Percentiles rank a stretch among this genome's conserved stretches.
Evolutionary conservation across 2,113 vertebrate species (phyloP).

Genomic region (Zosterops lateralis): DNA sequence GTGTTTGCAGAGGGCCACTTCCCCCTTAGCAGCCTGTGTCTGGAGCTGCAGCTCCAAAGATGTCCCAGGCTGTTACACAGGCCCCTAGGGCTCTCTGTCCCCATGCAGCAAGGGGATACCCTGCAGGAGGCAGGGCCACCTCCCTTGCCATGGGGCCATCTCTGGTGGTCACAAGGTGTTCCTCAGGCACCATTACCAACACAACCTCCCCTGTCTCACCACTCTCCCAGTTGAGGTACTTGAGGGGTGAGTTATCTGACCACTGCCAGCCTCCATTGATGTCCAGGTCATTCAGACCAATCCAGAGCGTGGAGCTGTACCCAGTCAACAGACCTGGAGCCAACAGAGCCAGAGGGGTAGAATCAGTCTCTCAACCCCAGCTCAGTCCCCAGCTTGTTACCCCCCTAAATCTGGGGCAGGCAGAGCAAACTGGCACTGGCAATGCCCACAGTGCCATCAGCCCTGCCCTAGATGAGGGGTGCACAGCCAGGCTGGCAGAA

Average conservation of each 20-base stretch:
- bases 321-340: conserved; percentile 85
- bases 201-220: conserved; percentile 68
- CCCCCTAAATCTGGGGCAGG: background rate
- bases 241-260: conserved; percentile 91
- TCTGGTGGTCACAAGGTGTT: background rate
- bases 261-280: conserved; percentile 96
- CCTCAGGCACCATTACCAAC: background rate
- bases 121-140: accelerated
- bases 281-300: conserved; percentile 94
- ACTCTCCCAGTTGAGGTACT: conserved; percentile 96
- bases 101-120: background rate
- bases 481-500: background rate
- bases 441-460: background rate
- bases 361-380: background rate
- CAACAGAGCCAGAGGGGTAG: background rate
- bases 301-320: conserved; percentile 92
- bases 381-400: background rate
- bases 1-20: background rate
- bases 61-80: background rate
- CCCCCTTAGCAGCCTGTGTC: background rate
- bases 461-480: background rate
- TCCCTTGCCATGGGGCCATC: background rate
- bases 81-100: background rate
- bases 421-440: background rate
- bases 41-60: background rate